phyloP scores from a whole-genome alignment of 1,140 invertebrate genomes.

The Halictus rubicundus region DNA sequence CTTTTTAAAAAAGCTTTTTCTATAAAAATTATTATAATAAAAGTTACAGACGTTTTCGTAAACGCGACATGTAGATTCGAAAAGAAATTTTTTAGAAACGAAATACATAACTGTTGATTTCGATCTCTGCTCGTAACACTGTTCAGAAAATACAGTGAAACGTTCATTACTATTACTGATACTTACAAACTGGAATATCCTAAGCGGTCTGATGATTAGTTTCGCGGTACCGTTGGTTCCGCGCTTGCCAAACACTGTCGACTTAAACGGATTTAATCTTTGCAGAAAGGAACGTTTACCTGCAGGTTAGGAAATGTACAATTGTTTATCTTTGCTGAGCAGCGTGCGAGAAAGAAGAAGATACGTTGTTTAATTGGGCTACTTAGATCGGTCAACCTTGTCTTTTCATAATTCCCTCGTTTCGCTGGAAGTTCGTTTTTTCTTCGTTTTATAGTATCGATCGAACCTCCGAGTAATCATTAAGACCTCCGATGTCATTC shows the following conservation, averaged over 20 bases:
- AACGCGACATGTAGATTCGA: too few species aligned
- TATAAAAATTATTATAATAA: too few species aligned
- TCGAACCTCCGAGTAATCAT: slow-evolving; percentile 10
- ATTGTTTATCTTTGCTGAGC: not conserved
- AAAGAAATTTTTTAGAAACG: too few species aligned
- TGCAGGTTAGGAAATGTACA: not conserved
- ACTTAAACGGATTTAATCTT: not conserved
- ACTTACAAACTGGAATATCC: slow-evolving; percentile 70
- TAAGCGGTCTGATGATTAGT: slow-evolving; percentile 56
- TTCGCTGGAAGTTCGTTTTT: not conserved
- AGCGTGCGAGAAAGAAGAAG: too few species aligned
- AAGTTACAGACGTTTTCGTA: too few species aligned
- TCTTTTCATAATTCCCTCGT: not conserved
- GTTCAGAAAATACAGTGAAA: too few species aligned
- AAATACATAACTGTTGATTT: too few species aligned
- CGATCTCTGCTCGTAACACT: too few species aligned
- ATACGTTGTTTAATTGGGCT: not conserved
- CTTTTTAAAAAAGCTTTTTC: too few species aligned
- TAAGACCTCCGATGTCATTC: not conserved
- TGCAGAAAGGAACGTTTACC: not conserved
- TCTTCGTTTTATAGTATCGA: slow-evolving; percentile 15
- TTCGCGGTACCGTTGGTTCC: not conserved
- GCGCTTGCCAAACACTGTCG: not conserved
- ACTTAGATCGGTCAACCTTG: slow-evolving; percentile 12
- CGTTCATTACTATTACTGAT: not conserved